Base-by-base conservation (phyloP, 1,140 invertebrate genomes). In the Theocolax elegans region DNA sequence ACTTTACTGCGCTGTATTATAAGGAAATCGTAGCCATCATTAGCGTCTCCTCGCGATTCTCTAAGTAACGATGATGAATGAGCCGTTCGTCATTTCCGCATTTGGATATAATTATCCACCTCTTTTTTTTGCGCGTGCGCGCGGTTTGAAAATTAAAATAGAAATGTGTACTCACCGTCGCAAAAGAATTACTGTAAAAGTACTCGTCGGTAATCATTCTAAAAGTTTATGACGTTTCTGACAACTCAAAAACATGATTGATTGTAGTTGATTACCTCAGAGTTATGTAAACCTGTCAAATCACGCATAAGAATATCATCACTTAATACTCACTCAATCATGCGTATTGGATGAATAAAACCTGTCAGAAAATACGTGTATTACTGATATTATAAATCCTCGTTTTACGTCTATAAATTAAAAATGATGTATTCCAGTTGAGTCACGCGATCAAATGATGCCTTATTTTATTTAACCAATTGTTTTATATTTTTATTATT, bases 241-340 rank as follows among this genome's bases (percentile, higher is more conserved):
- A 64, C 68, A 71, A 58, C 27, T 71, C 7, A 42, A 49, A 64
- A 64, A 71, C 60, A 71, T 71, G 68, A 71, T 71, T 71, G 51
- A 71, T 71, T n/a, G 60, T 40, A 13, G 38, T 65, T 71, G 60
- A 58, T 71, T 71, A 65, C 49, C 42, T 56, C 7, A 10, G 42
- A 48, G 44, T 71, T 58, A 58, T 49, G 68, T 65, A 71, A 65
- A 63, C 17, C 60, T 71, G 68, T 71, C 68, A 71, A 64, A 64
- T 64, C 60, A 56, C 35, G 44, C 27, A 29, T 40, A 19, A 56
- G 53, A 48, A 49, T 71, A 64, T 65, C 25, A 64, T 64, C 51
- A 71, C 44, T 63, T 58, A 71, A 69, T 69, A 46, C n/a, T 40
- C 60, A 23, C 46, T 60, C 67, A 7, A 64, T 69, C 58, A 63